phyloP scores from a whole-genome alignment of 2,113 vertebrate genomes.

The Colistium nudipinnis region DNA sequence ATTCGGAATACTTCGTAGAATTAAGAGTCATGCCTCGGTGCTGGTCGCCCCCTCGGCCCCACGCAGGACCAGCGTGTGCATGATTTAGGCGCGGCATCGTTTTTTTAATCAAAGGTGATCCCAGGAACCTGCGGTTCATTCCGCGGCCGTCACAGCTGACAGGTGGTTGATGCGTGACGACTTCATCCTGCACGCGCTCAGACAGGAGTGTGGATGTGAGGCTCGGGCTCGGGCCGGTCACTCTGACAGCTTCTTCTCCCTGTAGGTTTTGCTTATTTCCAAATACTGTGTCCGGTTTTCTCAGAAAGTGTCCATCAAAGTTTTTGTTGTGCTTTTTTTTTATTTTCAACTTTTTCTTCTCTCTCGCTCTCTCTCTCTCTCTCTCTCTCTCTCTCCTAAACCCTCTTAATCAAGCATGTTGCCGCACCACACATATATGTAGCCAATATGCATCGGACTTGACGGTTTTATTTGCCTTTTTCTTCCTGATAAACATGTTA shows the following conservation, averaged over 20 bases:
- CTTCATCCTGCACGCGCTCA: constrained; percentile 27
- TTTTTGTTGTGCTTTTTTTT: not conserved
- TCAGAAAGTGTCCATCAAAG: not conserved
- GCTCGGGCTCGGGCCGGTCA: constrained; percentile 4
- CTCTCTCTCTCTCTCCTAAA: too few relatives aligned
- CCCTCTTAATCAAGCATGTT: not conserved
- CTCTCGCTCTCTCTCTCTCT: too few relatives aligned
- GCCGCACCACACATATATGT: too few relatives aligned
- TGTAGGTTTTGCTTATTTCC: constrained; percentile 1
- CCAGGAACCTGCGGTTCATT: constrained; percentile 20
- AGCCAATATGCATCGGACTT: too few relatives aligned
- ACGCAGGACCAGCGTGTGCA: constrained; percentile 42
- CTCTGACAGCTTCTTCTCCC: constrained; percentile 8
- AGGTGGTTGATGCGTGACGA: constrained; percentile 56
- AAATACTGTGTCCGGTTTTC: not conserved
- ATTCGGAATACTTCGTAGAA: constrained; percentile 5
- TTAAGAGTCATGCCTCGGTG: constrained; percentile 6
- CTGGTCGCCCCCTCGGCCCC: constrained; percentile 10
- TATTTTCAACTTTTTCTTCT: not conserved
- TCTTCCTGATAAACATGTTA: too few relatives aligned
- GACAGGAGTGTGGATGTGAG: constrained; percentile 9
- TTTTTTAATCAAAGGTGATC: constrained; percentile 60
- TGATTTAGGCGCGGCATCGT: constrained; percentile 48
- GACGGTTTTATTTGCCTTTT: too few relatives aligned
- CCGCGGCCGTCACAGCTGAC: constrained; percentile 43